Conservation (phyloP, 1,140 invertebrate species). For the Zaprionus ornatus region DNA sequence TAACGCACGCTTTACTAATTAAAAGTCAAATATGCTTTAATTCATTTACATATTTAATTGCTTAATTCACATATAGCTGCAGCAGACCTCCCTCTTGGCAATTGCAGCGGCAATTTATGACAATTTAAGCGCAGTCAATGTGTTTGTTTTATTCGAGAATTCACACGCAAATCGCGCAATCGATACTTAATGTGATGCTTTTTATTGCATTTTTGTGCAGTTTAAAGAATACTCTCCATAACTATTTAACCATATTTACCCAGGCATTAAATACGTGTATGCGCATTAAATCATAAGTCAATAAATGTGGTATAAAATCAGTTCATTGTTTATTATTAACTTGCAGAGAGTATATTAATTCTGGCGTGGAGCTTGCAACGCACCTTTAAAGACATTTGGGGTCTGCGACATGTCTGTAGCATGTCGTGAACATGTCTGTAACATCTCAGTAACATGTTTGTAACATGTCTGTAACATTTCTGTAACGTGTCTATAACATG, state of each 20-base stretch:
- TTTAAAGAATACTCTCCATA: background rate
- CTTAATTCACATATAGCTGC: slow-evolving; percentile 40
- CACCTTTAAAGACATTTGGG: too few relatives aligned
- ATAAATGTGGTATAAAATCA: background rate
- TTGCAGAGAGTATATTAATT: too few relatives aligned
- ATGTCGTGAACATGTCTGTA: too few relatives aligned
- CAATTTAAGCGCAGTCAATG: background rate
- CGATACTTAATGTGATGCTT: background rate
- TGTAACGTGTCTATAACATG: too few relatives aligned
- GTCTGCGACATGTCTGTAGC: too few relatives aligned
- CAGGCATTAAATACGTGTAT: background rate
- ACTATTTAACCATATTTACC: background rate
- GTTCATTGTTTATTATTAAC: background rate
- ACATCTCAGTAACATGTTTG: too few relatives aligned
- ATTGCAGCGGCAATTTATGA: background rate
- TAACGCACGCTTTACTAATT: slow-evolving; percentile 50
- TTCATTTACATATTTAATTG: slow-evolving; percentile 65
- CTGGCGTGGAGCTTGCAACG: too few relatives aligned
- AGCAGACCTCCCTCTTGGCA: background rate
- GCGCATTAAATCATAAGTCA: background rate
- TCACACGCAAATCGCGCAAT: slow-evolving; percentile 21
- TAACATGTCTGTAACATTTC: too few relatives aligned
- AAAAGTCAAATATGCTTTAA: slow-evolving; percentile 59
- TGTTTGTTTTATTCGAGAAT: slow-evolving; percentile 20
- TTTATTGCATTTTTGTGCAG: background rate